These are phyloP conservation scores for Scolopax mira DNA, from an alignment of 2,113 vertebrate species.

Conservation along the genomic window DNA sequence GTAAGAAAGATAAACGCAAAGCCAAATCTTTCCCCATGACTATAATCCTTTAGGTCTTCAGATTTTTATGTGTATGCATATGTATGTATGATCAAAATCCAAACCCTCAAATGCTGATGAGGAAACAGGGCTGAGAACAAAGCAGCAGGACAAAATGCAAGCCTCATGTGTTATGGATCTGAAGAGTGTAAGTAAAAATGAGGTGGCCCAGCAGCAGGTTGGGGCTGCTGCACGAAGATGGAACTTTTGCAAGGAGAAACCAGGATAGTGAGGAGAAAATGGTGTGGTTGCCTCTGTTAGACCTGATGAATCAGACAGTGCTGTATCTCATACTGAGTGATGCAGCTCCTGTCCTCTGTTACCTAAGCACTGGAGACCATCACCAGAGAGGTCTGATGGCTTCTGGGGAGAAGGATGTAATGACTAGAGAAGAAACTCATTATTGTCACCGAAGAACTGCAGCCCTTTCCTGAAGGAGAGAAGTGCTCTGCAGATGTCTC, in stretches of 20 bases:
- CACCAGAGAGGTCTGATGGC: neutral
- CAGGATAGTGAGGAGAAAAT: neutral
- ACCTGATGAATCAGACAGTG: neutral
- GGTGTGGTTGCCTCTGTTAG: neutral
- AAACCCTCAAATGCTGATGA: neutral
- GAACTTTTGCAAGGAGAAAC: neutral
- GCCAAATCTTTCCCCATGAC: fast-evolving
- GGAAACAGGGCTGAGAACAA: neutral
- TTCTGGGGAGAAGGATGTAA: neutral
- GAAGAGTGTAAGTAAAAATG: neutral
- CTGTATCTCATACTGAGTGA: neutral
- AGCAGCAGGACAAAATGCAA: neutral
- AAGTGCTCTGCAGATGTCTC: neutral
- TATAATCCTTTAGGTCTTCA: neutral
- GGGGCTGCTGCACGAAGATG: neutral
- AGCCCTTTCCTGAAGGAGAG: neutral
- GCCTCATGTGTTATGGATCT: neutral
- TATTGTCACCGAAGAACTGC: neutral
- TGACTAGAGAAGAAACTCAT: neutral
- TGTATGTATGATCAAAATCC: neutral
- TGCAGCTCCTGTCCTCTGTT: neutral
- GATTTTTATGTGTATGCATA: neutral
- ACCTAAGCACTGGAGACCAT: neutral
- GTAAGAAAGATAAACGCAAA: neutral
- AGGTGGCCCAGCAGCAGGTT: neutral